phyloP scores from a whole-genome alignment of 1,140 invertebrate species.

The Heliconius nattereri region DNA sequence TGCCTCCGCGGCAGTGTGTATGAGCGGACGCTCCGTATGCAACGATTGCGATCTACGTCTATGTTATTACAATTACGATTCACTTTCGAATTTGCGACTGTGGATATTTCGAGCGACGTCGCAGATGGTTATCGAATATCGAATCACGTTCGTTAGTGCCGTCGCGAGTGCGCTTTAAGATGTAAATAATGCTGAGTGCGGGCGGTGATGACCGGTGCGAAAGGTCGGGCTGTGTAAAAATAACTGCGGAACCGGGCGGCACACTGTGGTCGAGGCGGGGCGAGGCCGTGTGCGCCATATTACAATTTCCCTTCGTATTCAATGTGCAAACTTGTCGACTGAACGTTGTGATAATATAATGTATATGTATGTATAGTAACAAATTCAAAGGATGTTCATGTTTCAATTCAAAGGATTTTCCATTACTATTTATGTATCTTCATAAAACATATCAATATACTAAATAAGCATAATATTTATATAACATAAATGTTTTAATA shows the following conservation, averaged over 20 bases:
- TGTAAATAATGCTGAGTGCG: conserved; percentile 67
- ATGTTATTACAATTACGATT: conserved; percentile 39
- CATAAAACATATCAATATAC: background rate
- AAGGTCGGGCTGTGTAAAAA: conserved; percentile 81
- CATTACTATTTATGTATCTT: background rate
- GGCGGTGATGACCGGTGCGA: conserved; percentile 78
- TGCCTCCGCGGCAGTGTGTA: conserved; percentile 70
- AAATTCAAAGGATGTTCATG: background rate
- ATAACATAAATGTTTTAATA: background rate
- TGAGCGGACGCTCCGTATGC: conserved; percentile 62
- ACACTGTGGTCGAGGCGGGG: conserved; percentile 78
- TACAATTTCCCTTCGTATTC: conserved; percentile 79
- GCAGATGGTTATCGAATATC: background rate
- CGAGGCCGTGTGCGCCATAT: conserved; percentile 77
- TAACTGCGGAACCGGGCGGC: conserved; percentile 80
- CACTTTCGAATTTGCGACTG: conserved; percentile 38
- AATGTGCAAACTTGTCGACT: conserved; percentile 66
- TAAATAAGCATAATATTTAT: background rate
- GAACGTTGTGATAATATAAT: background rate
- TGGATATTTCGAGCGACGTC: background rate
- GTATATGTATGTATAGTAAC: background rate
- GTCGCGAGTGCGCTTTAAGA: conserved; percentile 67
- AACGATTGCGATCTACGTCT: conserved; percentile 12
- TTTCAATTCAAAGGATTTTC: no score
- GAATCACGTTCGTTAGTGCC: conserved; percentile 14